Percentiles rank a stretch among this genome's conserved stretches.
Conservation (phyloP, 1,140 invertebrate genomes). For the Drosophila pseudoananassae region DNA sequence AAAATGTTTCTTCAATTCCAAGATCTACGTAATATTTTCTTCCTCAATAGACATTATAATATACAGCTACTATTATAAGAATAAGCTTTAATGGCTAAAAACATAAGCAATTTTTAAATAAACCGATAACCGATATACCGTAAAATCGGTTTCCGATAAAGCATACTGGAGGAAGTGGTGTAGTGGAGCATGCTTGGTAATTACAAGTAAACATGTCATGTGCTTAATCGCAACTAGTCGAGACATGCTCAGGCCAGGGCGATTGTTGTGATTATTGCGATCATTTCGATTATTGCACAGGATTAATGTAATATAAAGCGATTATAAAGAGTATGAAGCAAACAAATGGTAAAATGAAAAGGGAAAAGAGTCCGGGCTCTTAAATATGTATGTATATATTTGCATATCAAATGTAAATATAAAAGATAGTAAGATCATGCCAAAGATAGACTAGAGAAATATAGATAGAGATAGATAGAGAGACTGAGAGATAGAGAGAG, state of each 20-base stretch:
- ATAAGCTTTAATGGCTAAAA: too few relatives aligned
- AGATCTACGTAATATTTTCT: too few relatives aligned
- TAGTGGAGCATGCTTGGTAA: slow-evolving; percentile 30
- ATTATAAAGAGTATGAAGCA: slow-evolving; percentile 17
- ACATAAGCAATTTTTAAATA: neutral
- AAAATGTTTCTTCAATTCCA: neutral
- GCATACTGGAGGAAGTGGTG: neutral
- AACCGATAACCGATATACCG: neutral
- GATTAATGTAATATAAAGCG: slow-evolving; percentile 28
- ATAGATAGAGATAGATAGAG: slow-evolving; percentile 7
- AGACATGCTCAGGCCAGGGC: slow-evolving; percentile 43
- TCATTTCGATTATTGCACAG: slow-evolving; percentile 34
- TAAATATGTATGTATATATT: slow-evolving; percentile 22
- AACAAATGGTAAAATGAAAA: slow-evolving; percentile 20
- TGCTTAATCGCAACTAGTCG: slow-evolving; percentile 37
- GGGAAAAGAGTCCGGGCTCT: slow-evolving; percentile 6
- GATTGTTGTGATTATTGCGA: slow-evolving; percentile 23
- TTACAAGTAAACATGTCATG: slow-evolving; percentile 42
- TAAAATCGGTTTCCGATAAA: neutral
- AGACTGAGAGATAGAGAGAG: slow-evolving; percentile 19
- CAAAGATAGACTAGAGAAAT: slow-evolving; percentile 19
- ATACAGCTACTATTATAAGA: too few relatives aligned
- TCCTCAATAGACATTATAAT: too few relatives aligned
- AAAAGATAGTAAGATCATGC: slow-evolving; percentile 21
- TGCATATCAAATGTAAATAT: slow-evolving; percentile 24